Evolutionary conservation across 1,140 invertebrate genomes (phyloP), one percentile per base, ranked within the genome.

Genomic region (Calosoma granatense): DNA sequence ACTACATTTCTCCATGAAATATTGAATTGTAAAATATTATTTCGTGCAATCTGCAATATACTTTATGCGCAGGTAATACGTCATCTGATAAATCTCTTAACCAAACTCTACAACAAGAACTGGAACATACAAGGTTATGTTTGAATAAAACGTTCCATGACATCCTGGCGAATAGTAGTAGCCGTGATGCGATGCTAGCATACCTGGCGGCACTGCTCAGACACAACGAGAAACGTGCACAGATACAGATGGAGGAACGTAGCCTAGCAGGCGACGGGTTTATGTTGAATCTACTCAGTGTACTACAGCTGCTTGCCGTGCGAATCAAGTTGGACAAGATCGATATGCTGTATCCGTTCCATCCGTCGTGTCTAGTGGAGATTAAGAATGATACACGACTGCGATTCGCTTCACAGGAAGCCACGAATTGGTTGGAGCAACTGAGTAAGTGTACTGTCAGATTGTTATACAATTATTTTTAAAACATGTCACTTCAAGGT

Each of bases 231-330:
- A 91, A 92, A 63, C 79, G 93, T 51, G 82, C 92, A 3, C 94
- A 96, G 72, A 80, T 97, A 62, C 87, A 93, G 70, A 86, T 84
- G 23, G 92, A 97, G 69, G 90, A 94, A 64, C 79, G 86, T 60
- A 74, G 85, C 0, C 77, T 95, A 0, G 89, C 91, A 22, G 86
- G 89, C 11, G 94, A 98, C 73, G 94, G 94, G 1, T 95, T 94
- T 67, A 94, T 97, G 86, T 72, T 98, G 23, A 98, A 98, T 76
- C 71, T 98, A 2, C 78, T 97, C 56, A 88, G 88, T 43, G 87
- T 97, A 12, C 71, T 98, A 53, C 94, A 97, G 71, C 81, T 89
- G 69, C 72, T 97, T 0, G 86, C 90, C 0, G 77, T 90, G 0
- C 92, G 92, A 74, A 88, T 92, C 21, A 89, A 89, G 71, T 65